Percentiles rank a stretch among this genome's conserved stretches.
phyloP scores from a whole-genome alignment of 2,888 invertebrate genomes.

The Dynastes hyllus region DNA sequence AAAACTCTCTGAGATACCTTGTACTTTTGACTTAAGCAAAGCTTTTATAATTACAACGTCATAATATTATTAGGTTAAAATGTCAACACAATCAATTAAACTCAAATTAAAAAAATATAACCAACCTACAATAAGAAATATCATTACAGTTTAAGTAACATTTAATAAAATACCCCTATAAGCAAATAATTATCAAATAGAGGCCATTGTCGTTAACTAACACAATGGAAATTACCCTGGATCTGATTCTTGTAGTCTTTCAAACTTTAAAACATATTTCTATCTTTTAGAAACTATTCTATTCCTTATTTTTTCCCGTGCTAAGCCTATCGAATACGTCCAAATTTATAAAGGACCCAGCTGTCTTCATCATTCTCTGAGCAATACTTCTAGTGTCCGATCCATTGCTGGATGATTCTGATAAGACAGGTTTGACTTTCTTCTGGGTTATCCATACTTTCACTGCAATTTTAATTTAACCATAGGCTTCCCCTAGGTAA shows the following conservation, averaged over 20 bases:
- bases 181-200: too few species aligned
- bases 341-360: conserved; percentile 55
- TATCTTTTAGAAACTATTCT: background rate
- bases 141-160: too few species aligned
- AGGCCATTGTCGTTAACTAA: background rate
- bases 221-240: background rate
- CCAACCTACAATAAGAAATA: too few species aligned
- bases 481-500: conserved; percentile 82
- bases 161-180: too few species aligned
- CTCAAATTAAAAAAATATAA: too few species aligned
- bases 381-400: conserved; percentile 53
- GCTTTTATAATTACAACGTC: too few species aligned
- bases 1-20: too few species aligned
- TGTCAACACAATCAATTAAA: too few species aligned
- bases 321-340: conserved; percentile 32
- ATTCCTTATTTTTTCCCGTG: conserved; percentile 13
- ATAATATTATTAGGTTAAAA: too few species aligned
- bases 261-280: background rate
- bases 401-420: conserved; percentile 47
- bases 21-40: too few species aligned
- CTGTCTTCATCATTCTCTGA: conserved; percentile 53
- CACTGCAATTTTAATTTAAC: conserved; percentile 82
- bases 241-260: background rate
- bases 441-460: conserved; percentile 84
- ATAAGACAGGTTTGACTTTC: conserved; percentile 71